Base-by-base conservation (phyloP, 2,113 vertebrate genomes). In the Calyptomena viridis region DNA sequence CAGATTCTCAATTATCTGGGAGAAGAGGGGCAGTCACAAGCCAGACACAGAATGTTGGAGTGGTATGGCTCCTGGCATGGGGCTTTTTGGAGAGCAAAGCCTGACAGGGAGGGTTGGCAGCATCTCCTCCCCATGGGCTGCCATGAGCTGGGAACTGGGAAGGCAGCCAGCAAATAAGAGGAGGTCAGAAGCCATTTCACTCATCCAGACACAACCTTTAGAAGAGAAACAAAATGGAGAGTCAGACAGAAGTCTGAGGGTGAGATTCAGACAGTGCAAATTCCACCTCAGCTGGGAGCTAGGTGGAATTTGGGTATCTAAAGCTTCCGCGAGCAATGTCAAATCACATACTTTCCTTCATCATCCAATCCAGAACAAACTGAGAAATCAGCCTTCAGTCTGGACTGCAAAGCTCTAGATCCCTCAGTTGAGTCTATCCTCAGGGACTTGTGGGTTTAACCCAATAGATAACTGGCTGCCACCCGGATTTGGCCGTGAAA, bases 291-390 rank as follows among this genome's bases (percentile, higher is more conserved):
- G 11, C 86, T 68, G 77, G 80, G 93, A 96, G 24, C 77, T 87
- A 47, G 37, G 31, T 95, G 86, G 89, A 96, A 95, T 97, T 95
- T 96, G 53, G 93, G 93, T 90, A 90, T 89, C 89, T 94, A 89
- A 93, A 78, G 52, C 91, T 84, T 89, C 60, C 60, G 84, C 69
- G 94, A 91, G 77, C 76, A 75, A 71, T 56, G 84, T 84, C 73
- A 91, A 92, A 90, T 72, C 73, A 72, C 1, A 2, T 77, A 63
- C 39, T 68, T 40, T 92, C 60, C 52, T 56, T 68, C 69, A 81
- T 56, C 56, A 89, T 53, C 76, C 78, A 89, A 89, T 47, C 19
- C 80, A 87, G 64, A 69, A 84, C 77, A 93, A 95, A 95, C 27
- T 7, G 15, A 86, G 68, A 84, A 84, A 75, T 52, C 80, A 87